Base-by-base conservation (phyloP, 2,888 invertebrate genomes). In the Harpagoxenus sublaevis region DNA sequence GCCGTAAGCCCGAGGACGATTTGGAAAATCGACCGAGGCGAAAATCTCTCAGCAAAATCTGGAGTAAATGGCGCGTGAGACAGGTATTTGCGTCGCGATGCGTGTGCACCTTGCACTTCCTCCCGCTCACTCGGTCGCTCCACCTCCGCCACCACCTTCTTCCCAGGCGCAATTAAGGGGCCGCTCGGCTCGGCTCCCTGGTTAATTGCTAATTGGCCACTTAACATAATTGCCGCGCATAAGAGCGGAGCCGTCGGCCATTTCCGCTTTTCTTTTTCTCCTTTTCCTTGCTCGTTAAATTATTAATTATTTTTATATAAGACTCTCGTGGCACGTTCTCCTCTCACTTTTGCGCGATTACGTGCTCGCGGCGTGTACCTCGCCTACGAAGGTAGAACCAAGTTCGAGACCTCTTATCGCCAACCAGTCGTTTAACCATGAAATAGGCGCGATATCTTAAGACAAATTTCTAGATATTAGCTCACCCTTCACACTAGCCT, bases 191-290 rank as follows among this genome's bases (percentile, higher is more conserved):
- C 90, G 87, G 91, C 92, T 93, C 91, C 92, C 92, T 83, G 91
- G 91, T 93, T 93, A 93, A 94, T 94, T 93, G 91, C 93, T 94
- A 94, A 94, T 94, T 94, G 93, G 90, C 92, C 94, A 93, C 93
- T 94, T 92, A 92, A 93, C 93, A 92, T 94, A 94, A 94, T 93
- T 94, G 89, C 92, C 92, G 89, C 90, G 90, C 92, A 89, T 91
- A 93, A 92, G 88, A 92, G 92, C 93, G 88, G 89, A 88, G 90
- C 89, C 89, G 91, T 84, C 89, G 89, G 89, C 92, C 94, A 93
- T 93, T 94, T 94, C 94, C 94, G 93, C 92, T 93, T 93, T 94
- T 90, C 89, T 92, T 92, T 92, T 91, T 89, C 89, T 91, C 75
- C 88, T 85, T 87, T 87, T 86, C 75, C 81, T 85, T 86, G 53